Evolutionary conservation across 2,113 vertebrate species (phyloP).

Genomic region (Semnopithecus entellus): DNA sequence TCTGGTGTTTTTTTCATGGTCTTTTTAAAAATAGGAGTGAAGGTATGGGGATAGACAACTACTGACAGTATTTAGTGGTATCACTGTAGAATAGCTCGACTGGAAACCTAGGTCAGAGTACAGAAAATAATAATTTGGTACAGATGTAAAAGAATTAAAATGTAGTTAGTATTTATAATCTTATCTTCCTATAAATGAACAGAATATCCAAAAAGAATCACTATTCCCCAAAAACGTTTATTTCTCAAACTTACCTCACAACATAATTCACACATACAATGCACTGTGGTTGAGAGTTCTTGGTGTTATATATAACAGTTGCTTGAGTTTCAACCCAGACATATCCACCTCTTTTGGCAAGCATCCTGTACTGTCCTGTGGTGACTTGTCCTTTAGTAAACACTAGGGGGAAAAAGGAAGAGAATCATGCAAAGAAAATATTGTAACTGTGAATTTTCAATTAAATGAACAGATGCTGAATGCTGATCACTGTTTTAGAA

Average conservation of each 20-base stretch:
- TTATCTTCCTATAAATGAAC: neutral
- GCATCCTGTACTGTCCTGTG: conserved; percentile 97
- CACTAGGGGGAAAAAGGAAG: conserved; percentile 85
- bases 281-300: conserved; percentile 99
- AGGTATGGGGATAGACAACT: neutral
- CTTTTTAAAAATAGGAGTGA: neutral
- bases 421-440: conserved; percentile 9
- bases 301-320: conserved; percentile 98
- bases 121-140: conserved; percentile 18
- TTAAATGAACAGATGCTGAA: neutral
- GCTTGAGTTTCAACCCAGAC: conserved; percentile 99
- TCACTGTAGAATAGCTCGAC: neutral
- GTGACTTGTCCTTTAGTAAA: conserved; percentile 98
- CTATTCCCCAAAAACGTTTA: neutral
- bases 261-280: conserved; percentile 99
- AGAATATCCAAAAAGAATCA: neutral
- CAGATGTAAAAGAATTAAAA: conserved; percentile 42
- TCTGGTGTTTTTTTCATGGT: neutral
- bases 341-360: conserved; percentile 96
- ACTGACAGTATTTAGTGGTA: neutral
- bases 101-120: neutral
- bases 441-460: neutral
- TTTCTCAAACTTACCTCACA: conserved; percentile 89
- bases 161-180: neutral
- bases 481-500: neutral